These are phyloP conservation scores for Sitobion miscanthi DNA, from an alignment of 1,140 invertebrate genomes.

Conservation along the genomic window DNA sequence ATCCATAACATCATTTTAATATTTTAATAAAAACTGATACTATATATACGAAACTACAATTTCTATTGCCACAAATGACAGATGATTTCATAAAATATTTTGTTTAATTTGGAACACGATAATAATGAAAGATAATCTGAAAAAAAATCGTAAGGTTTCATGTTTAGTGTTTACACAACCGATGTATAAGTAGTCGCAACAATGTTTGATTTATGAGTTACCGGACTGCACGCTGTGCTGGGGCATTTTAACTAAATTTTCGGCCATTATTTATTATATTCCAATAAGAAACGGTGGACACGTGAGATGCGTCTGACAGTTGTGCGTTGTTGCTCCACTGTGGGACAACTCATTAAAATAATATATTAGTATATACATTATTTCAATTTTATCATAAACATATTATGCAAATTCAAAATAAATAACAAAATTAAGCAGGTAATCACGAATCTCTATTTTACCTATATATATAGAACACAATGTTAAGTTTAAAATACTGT, in stretches of 20 bases:
- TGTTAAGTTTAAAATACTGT: not conserved
- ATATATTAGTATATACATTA: not conserved
- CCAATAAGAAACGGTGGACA: slow-evolving; percentile 35
- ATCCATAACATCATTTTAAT: not conserved
- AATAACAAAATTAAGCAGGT: not conserved
- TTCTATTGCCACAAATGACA: not conserved
- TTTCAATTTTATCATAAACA: not conserved
- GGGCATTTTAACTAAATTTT: slow-evolving; percentile 46
- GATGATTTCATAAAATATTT: slow-evolving; percentile 7
- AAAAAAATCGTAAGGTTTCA: slow-evolving; percentile 25
- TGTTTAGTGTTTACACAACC: slow-evolving; percentile 41
- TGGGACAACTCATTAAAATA: slow-evolving; percentile 9
- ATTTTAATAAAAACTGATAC: not conserved
- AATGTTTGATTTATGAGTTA: slow-evolving; percentile 50
- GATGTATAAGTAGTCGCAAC: slow-evolving; percentile 36
- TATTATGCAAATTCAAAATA: not conserved
- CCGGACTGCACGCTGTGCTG: slow-evolving; percentile 38
- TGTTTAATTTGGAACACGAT: not conserved
- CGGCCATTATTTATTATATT: slow-evolving; percentile 42
- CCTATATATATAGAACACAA: not conserved
- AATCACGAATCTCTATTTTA: not conserved
- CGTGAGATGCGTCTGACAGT: slow-evolving; percentile 43
- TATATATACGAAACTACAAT: not conserved
- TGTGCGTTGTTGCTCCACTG: not conserved
- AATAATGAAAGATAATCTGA: slow-evolving; percentile 18